Conservation (phyloP, 1,140 invertebrate genomes). For the Tetragonula clypearis region DNA sequence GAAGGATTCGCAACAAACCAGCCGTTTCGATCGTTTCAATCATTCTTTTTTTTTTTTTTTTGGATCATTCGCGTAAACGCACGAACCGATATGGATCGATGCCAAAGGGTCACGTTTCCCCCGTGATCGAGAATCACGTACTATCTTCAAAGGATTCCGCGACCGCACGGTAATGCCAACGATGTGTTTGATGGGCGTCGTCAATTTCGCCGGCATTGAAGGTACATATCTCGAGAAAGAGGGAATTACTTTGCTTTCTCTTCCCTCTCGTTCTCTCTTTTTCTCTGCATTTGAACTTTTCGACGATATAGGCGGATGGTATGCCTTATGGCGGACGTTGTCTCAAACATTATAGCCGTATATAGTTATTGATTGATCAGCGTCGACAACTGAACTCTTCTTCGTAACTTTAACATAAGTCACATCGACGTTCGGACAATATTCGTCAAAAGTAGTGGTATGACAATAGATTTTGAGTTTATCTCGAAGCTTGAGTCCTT, state of each 20-base stretch:
- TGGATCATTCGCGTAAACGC: background rate
- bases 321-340: too few species aligned
- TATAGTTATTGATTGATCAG: too few species aligned
- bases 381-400: too few species aligned
- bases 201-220: slow-evolving; percentile 12
- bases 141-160: slow-evolving; percentile 65
- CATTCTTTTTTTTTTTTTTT: too few species aligned
- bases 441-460: too few species aligned
- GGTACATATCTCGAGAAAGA: background rate
- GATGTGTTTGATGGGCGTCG: background rate
- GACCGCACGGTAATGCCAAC: slow-evolving; percentile 40
- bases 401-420: too few species aligned
- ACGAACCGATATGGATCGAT: background rate
- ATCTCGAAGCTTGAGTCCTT: too few species aligned
- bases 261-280: background rate
- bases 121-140: slow-evolving; percentile 52
- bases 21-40: slow-evolving; percentile 2
- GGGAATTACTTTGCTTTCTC: background rate
- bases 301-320: too few species aligned
- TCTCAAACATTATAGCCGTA: too few species aligned
- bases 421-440: too few species aligned
- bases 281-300: too few species aligned
- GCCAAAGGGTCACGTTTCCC: slow-evolving; percentile 55
- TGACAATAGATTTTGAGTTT: too few species aligned
- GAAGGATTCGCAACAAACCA: background rate